Percentiles rank a stretch among this genome's conserved stretches.
Evolutionary conservation across 2,888 invertebrate species (phyloP).

Genomic region (Ophioninae sp.): DNA sequence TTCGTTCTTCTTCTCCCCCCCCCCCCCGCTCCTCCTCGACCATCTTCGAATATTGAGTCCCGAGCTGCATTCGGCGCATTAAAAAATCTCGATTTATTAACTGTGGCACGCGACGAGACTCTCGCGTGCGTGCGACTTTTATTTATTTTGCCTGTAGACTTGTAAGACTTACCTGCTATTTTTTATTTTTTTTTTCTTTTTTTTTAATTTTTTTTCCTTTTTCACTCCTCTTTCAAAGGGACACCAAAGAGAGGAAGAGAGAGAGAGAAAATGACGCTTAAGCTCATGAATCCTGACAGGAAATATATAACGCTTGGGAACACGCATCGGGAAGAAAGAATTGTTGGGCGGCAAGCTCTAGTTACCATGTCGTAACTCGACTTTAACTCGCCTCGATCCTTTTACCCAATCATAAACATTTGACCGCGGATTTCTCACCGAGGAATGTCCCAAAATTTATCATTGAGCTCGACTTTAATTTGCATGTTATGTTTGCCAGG

Average conservation of each 20-base stretch:
- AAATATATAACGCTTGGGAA: slow-evolving; percentile 36
- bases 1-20: neutral
- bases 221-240: slow-evolving; percentile 1
- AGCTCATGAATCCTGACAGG: slow-evolving; percentile 49
- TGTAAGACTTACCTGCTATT: slow-evolving; percentile 12
- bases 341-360: slow-evolving; percentile 54
- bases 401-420: slow-evolving; percentile 34
- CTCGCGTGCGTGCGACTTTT: slow-evolving; percentile 38
- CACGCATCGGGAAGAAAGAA: slow-evolving; percentile 45
- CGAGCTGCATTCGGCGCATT: slow-evolving; percentile 1
- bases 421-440: slow-evolving; percentile 2
- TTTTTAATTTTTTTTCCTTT: slow-evolving; percentile 23
- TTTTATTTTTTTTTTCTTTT: neutral
- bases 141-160: slow-evolving; percentile 32
- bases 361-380: slow-evolving; percentile 52
- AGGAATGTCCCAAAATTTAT: slow-evolving; percentile 68
- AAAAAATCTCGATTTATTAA: slow-evolving; percentile 55
- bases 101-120: slow-evolving; percentile 53
- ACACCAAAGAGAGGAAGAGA: neutral
- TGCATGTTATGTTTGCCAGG: slow-evolving; percentile 68
- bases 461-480: slow-evolving; percentile 69
- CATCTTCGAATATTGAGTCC: slow-evolving; percentile 1
- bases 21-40: too few relatives aligned
- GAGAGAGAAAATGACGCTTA: slow-evolving; percentile 43
- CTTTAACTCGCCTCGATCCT: slow-evolving; percentile 7